Percentiles rank a stretch among this genome's conserved stretches.
phyloP scores from a whole-genome alignment of 2,888 invertebrate genomes.

The Caenorhabditis drosophilae region DNA sequence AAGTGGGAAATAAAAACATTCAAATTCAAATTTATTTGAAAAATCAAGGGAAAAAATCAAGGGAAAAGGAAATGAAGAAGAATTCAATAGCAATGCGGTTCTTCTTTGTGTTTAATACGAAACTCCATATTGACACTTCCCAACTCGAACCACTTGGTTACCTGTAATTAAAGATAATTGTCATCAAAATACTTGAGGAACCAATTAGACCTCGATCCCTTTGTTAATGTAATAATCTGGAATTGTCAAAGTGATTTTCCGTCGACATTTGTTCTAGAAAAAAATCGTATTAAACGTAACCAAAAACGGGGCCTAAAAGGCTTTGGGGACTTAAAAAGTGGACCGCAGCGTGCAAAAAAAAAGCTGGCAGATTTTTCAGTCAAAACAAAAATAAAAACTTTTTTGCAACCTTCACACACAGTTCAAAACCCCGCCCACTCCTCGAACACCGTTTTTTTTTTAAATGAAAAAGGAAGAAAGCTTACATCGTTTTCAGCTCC shows the following conservation, averaged over 20 bases:
- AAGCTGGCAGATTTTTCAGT: no score
- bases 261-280: slow-evolving; percentile 38
- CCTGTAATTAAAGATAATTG: slow-evolving; percentile 14
- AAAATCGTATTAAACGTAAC: no score
- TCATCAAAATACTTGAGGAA: neutral
- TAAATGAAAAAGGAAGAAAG: no score
- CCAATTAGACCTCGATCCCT: slow-evolving; percentile 34
- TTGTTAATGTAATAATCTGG: slow-evolving; percentile 47
- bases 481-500: slow-evolving; percentile 12
- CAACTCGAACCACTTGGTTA: slow-evolving; percentile 46
- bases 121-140: slow-evolving; percentile 51
- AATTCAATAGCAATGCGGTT: slow-evolving; percentile 19
- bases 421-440: no score
- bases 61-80: neutral
- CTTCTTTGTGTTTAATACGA: slow-evolving; percentile 36
- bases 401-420: no score
- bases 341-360: no score
- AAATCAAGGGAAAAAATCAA: no score
- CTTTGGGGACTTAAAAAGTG: no score
- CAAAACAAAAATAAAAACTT: no score
- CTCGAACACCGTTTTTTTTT: no score
- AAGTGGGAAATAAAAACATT: neutral
- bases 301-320: no score
- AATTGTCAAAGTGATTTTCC: slow-evolving; percentile 47
- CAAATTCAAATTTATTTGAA: neutral